Evolutionary conservation across 2,797 vertebrate species (phyloP), one percentile per base, ranked within the genome.

Genomic region (Anas capensis): DNA sequence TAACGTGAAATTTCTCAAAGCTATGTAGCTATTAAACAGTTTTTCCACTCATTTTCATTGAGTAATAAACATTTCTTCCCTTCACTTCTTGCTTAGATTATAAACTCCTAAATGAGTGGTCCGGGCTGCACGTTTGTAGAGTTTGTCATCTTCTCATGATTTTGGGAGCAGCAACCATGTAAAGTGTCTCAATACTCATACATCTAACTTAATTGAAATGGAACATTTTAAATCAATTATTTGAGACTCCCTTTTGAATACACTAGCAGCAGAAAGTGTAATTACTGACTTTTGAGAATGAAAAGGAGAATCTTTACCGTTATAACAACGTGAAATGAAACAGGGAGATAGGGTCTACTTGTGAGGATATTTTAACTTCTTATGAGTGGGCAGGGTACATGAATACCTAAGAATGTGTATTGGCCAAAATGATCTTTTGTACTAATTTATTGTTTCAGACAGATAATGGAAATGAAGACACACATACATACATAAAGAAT

Each of bases 171-270:
- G 40, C 14, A 77, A 18, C 26, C 48, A 88, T 3, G 2, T 18
- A 61, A 68, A 81, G 19, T 62, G 17, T 19, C 17, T 27, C 36
- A 62, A 58, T 14, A 60, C 6, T 38, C 8, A 8, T 3, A 14
- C 14, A 36, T 29, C 27, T 40, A 56, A 29, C 23, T 83, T 56
- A n/a, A 17, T 14, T 57, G 64, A 44, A 64, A 60, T 8, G 3
- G 3, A 62, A 7, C 51, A 29, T 49, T 64, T 44, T 0, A 0
- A 77, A 36, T n/a, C 7, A 56, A 49, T 60, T 40, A 64, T 14
- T 57, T 68, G 8, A 44, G 21, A 7, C 2, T 87, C 23, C 17
- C 53, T 66, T 85, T 64, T 7, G 4, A 70, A 14, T n/a, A 64
- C 6, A 64, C 14, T 6, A 64, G 29, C 14, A 60, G 40, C 34